Percentiles rank a stretch among this genome's conserved stretches.
Conservation (phyloP, 2,888 invertebrate genomes). For the Eupithecia vulgata region DNA sequence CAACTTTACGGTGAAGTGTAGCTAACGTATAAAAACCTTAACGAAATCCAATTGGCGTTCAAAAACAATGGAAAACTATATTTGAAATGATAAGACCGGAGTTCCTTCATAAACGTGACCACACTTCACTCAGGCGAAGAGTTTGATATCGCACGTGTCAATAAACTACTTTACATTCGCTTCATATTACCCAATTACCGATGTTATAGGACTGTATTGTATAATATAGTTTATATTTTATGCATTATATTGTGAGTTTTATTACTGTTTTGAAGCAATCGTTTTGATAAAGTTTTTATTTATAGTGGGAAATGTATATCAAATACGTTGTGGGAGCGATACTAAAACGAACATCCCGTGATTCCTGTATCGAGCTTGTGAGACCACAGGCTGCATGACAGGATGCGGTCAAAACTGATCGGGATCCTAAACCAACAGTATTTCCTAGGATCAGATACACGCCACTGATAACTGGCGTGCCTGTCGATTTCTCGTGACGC, state of each 20-base stretch:
- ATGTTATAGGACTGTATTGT: slow-evolving; percentile 41
- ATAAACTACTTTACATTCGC: slow-evolving; percentile 33
- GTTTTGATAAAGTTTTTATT: slow-evolving; percentile 19
- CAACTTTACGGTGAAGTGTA: slow-evolving; percentile 2
- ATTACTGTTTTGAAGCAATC: slow-evolving; percentile 35
- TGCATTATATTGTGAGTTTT: slow-evolving; percentile 38
- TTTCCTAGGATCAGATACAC: slow-evolving; percentile 48
- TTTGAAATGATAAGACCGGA: slow-evolving; percentile 28
- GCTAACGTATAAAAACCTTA: slow-evolving; percentile 10
- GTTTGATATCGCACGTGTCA: slow-evolving; percentile 34
- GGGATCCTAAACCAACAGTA: slow-evolving; percentile 45
- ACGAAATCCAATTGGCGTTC: slow-evolving; percentile 25
- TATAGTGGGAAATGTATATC: slow-evolving; percentile 9
- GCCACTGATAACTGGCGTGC: slow-evolving; percentile 35
- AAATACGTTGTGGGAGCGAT: slow-evolving; percentile 32
- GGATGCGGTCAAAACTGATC: slow-evolving; percentile 60
- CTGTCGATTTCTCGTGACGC: slow-evolving; percentile 26
- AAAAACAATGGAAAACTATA: slow-evolving; percentile 14
- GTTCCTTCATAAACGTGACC: slow-evolving; percentile 22
- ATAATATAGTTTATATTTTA: slow-evolving; percentile 44
- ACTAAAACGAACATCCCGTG: slow-evolving; percentile 43
- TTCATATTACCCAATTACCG: slow-evolving; percentile 34
- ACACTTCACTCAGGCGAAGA: slow-evolving; percentile 15
- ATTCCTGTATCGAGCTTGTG: slow-evolving; percentile 42
- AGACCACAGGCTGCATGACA: slow-evolving; percentile 53